Base-by-base conservation (phyloP, 2,888 invertebrate species). In the Ophioninae sp. region DNA sequence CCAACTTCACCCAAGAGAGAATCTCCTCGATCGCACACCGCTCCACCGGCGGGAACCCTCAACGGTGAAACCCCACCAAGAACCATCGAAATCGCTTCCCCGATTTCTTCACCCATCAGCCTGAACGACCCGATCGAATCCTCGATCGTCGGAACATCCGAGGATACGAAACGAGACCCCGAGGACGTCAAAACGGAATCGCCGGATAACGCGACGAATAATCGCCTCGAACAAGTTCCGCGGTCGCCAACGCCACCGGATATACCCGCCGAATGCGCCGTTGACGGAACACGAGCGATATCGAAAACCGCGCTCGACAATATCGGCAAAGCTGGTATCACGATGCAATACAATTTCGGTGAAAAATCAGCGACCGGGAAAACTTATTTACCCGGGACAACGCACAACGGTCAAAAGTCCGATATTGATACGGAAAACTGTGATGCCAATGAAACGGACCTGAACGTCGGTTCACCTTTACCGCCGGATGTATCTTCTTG, bases 301-400 rank as follows among this genome's bases (percentile, higher is more conserved):
- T 94, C 95, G 8, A 94, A 94, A 88, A 93, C 94, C n/a, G 95
- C 96, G 10, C 92, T 95, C 73, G 95, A 95, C 90, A 95, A 95
- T 88, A 96, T 96, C 88, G 94, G 95, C 50, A 95, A 95, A 91
- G 96, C 95, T 80, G 95, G 96, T n/a, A 94, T 94, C 78, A 94
- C 95, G 21, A 94, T 95, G 88, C 95, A 95, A 83, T 96, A 94
- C 90, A 94, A 94, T 80, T 95, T 96, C 89, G 93, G 93, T 76
- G 93, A 93, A 50, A 92, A 91, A 68, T 74, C 89, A 3, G 91
- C 89, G 84, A 78, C 75, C 41, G 85, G 87, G 62, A 93, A 92
- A 83, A 91, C 83, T 83, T 91, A 93, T 85, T 87, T 93, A 37
- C 93, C 93, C 0, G 90, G 90, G 56, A 77, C 78, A 17, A 81